These are phyloP conservation scores for Hemibates koningsi DNA, from an alignment of 2,113 vertebrate species.

Conservation along the genomic window DNA sequence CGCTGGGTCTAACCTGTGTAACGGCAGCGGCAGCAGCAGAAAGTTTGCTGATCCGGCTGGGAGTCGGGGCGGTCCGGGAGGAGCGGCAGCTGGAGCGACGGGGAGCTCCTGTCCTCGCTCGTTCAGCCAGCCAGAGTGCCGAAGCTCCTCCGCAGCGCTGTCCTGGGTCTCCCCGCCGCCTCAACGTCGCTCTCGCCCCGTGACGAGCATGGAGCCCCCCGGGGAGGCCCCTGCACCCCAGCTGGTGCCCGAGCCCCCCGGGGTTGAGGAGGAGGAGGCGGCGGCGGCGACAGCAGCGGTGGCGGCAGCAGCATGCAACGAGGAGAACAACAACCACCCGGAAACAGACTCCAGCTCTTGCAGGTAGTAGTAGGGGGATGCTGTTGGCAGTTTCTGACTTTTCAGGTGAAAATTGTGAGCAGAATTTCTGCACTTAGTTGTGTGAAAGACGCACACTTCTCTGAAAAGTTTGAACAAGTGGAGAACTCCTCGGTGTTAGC, in stretches of 20 bases:
- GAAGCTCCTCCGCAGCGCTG: slow-evolving; percentile 77
- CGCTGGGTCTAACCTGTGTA: slow-evolving; percentile 65
- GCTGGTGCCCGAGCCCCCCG: slow-evolving; percentile 17
- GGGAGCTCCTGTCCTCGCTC: slow-evolving; percentile 74
- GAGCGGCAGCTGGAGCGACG: slow-evolving; percentile 39
- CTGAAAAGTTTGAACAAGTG: neutral
- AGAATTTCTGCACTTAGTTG: neutral
- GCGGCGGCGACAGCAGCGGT: slow-evolving; percentile 51
- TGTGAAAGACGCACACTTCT: neutral
- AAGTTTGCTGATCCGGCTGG: slow-evolving; percentile 81
- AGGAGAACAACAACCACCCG: slow-evolving; percentile 68
- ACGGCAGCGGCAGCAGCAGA: slow-evolving; percentile 68
- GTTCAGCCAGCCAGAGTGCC: slow-evolving; percentile 85
- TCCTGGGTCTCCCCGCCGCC: slow-evolving; percentile 80
- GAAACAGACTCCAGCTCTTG: slow-evolving; percentile 91
- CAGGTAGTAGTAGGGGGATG: slow-evolving; percentile 74
- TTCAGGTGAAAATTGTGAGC: neutral
- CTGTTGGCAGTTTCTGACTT: neutral
- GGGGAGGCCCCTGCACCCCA: slow-evolving; percentile 33
- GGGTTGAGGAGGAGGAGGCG: slow-evolving; percentile 41
- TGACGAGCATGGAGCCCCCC: slow-evolving; percentile 68
- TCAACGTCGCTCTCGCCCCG: slow-evolving; percentile 73
- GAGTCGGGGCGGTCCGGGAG: slow-evolving; percentile 36
- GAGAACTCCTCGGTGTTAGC: neutral
- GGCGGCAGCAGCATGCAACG: slow-evolving; percentile 62